Evolutionary conservation across 2,113 vertebrate species (phyloP), one percentile per base, ranked within the genome.

Genomic region (Panthera uncia): DNA sequence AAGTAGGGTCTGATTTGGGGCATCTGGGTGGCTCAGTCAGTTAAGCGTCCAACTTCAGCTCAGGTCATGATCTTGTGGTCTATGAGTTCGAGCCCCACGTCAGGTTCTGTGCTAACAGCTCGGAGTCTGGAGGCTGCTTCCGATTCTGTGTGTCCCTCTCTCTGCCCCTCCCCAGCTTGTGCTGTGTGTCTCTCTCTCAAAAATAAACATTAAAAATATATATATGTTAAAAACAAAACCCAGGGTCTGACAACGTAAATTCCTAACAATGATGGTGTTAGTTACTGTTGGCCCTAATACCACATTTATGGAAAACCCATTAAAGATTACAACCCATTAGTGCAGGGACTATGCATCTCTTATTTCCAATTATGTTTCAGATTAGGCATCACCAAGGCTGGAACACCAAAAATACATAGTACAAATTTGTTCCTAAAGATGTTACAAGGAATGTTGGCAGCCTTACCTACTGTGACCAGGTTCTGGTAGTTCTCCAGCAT

Each of bases 401-500:
- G 14, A 19, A 79, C 25, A 74, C 25, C 45, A 45, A 45, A 45
- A 45, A 45, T 9, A 45, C 45, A 45, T 45, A 45, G 45, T 45
- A 9, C 45, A 45, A 45, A 45, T 45, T 45, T 45, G 45, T 45
- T 45, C 45, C 45, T 45, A 45, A 45, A 45, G 45, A 45, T 45
- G 45, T 45, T 45, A 45, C 45, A 45, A 45, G 63, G 8, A 74
- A 66, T 63, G 66, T 14, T 1, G 38, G n/a, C 18, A 68, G 14
- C 16, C 81, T 48, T 36, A 86, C 94, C 91, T 61, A 55, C n/a
- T 63, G 23, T 38, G n/a, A 63, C 63, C 93, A 97, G 41, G 63
- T 93, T 95, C 69, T 71, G 25, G 69, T 89, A 95, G 84, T 92
- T 95, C n/a, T 97, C 89, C 38, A 96, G 57, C 89, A 93, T 92